These are phyloP conservation scores for Tretioscincus oriximinensis DNA, from an alignment of 2,113 vertebrate genomes.

Conservation along the genomic window DNA sequence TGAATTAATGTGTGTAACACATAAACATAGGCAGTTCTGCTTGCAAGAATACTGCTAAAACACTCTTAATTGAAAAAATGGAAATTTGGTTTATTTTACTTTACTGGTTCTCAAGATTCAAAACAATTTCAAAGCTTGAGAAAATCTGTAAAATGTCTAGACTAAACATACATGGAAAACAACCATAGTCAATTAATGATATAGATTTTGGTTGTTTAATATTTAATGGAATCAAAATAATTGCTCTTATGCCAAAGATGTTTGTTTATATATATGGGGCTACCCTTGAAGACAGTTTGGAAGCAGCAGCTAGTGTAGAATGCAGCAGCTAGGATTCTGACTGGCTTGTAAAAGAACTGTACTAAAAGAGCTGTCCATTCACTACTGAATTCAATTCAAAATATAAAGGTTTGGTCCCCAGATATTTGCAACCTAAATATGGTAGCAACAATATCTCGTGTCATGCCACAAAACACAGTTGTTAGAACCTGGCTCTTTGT, in stretches of 20 bases:
- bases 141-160: background rate
- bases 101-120: background rate
- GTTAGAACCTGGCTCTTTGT: too few species aligned
- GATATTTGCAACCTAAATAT: background rate
- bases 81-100: background rate
- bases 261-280: background rate
- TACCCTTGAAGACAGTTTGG: too few species aligned
- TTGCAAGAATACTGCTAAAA: background rate
- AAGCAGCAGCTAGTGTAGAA: too few species aligned
- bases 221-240: background rate
- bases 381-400: too few species aligned
- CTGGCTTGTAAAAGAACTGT: background rate
- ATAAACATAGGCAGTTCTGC: background rate
- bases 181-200: background rate
- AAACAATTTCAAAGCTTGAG: background rate
- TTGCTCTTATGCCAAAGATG: background rate
- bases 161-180: background rate
- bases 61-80: background rate
- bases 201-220: background rate
- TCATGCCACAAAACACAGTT: background rate
- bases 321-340: too few species aligned
- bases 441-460: too few species aligned
- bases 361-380: too few species aligned
- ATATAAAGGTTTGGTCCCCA: background rate
- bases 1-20: background rate